Evolutionary conservation across 2,888 invertebrate genomes (phyloP), one percentile per base, ranked within the genome.

Genomic region (Pachliopta kotzebuea): DNA sequence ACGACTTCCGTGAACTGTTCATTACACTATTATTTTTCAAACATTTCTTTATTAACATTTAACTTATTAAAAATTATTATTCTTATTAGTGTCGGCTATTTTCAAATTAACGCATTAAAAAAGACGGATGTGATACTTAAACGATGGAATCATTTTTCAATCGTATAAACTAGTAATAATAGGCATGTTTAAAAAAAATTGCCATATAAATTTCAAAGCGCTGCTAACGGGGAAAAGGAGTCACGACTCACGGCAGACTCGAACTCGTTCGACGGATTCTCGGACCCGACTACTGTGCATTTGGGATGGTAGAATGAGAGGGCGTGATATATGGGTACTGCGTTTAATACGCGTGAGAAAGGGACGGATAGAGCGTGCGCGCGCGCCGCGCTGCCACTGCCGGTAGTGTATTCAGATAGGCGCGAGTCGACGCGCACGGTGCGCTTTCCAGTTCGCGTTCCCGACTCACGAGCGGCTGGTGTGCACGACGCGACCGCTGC

Each of bases 381-480:
- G 76, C 76, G 81, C 87, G 89, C 87, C 79, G 80, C 75, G 74
- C 76, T 79, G 77, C 83, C 83, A 76, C n/a, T n/a, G 83, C 14
- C 56, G 56, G 56, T 52, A 45, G 56, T 57, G 60, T 87, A 86
- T 84, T 85, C 83, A 80, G 76, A 76, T 79, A 80, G 79, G 80
- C 80, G 83, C 77, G 73, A 74, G 73, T 72, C 75, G 75, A 79
- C 78, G 81, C 79, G 82, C 81, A 80, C 81, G 78, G 79, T 81
- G 79, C 82, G 83, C 83, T 84, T 83, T 84, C 84, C 88, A 90
- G 88, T 90, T 84, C 83, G 88, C 83, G 84, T 86, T 84, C 81
- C 78, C 85, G 83, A 85, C 81, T 75, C 84, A 80, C 76, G 78
- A 79, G 87, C 87, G 85, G 83, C 86, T 87, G 89, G 83, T 80